Percentiles rank a stretch among this genome's conserved stretches.
phyloP scores from a whole-genome alignment of 2,797 vertebrate genomes.

The Spondyliosoma cantharus region DNA sequence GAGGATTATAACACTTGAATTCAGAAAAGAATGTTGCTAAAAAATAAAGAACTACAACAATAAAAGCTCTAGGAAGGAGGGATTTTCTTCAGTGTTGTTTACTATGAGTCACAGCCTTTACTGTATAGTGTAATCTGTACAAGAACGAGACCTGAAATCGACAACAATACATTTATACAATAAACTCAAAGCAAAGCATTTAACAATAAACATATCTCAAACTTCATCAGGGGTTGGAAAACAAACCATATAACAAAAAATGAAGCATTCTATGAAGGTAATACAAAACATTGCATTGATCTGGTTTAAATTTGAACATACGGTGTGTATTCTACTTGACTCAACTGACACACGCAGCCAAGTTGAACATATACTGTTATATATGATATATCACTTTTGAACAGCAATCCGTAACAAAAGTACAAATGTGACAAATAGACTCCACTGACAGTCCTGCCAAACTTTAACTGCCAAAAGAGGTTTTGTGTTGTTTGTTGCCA shows the following conservation, averaged over 20 bases:
- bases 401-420: constrained; percentile 7
- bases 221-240: constrained; percentile 18
- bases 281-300: constrained; percentile 23
- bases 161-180: constrained; percentile 44
- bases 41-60: not conserved
- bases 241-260: constrained; percentile 31
- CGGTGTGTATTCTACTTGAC: constrained; percentile 11
- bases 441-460: not conserved
- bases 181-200: constrained; percentile 48
- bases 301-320: constrained; percentile 8
- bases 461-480: not conserved
- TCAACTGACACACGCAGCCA: constrained; percentile 6
- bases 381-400: constrained; percentile 29
- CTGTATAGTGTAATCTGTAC: constrained; percentile 23
- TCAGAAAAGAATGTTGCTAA: no score
- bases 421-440: constrained; percentile 8
- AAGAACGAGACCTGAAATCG: constrained; percentile 38
- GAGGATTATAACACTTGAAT: not conserved
- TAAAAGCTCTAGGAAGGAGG: not conserved
- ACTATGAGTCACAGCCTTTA: constrained; percentile 20
- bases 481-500: no score
- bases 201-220: constrained; percentile 32
- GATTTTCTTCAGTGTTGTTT: not conserved
- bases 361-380: constrained; percentile 23
- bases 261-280: constrained; percentile 20